Evolutionary conservation across 2,113 vertebrate genomes (phyloP).

Genomic region (Calyptommatus sinebrachiatus): DNA sequence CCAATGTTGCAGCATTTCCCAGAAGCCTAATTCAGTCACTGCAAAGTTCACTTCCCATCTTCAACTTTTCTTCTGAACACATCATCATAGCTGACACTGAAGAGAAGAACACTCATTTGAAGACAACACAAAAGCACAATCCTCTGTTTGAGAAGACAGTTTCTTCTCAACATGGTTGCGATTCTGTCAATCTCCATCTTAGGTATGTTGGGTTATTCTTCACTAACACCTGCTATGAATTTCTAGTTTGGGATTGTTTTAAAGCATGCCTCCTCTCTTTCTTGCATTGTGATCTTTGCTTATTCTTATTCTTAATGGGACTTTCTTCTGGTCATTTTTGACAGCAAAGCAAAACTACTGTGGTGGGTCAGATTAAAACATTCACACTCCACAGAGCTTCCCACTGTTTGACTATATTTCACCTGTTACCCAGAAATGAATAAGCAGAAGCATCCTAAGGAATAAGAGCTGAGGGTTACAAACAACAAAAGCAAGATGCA

Average conservation of each 20-base stretch:
- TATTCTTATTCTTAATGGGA: background rate
- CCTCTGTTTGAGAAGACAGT: background rate
- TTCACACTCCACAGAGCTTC: too few relatives aligned
- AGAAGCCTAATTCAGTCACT: background rate
- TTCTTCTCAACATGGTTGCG: background rate
- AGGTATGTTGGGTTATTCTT: background rate
- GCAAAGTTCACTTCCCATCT: background rate
- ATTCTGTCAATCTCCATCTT: background rate
- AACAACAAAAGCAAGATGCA: too few relatives aligned
- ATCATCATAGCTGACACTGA: background rate
- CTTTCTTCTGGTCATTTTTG: background rate
- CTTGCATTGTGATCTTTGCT: background rate
- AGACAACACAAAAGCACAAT: background rate
- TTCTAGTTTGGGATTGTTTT: background rate
- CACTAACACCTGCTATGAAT: background rate
- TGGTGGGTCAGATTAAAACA: background rate
- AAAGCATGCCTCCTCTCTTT: background rate
- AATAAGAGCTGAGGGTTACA: too few relatives aligned
- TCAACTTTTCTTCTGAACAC: background rate
- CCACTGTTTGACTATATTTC: background rate
- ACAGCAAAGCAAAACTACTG: background rate
- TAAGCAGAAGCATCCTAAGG: too few relatives aligned
- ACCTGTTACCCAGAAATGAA: too few relatives aligned
- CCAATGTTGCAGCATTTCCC: background rate
- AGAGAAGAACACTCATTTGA: background rate